Evolutionary conservation across 2,888 invertebrate species (phyloP).

Genomic region (Rhimphoctona megacephalus): DNA sequence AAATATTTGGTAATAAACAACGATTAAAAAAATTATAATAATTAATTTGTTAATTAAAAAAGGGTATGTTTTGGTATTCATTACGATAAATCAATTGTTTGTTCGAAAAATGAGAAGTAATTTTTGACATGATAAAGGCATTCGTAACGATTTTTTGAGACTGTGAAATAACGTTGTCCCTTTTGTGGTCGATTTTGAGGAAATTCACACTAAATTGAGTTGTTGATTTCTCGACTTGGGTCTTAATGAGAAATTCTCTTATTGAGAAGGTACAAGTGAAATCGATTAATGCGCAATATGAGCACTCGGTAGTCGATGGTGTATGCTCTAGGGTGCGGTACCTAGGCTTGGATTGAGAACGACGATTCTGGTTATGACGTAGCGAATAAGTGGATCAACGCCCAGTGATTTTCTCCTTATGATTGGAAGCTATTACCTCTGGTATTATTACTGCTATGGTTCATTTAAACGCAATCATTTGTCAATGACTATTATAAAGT

Average conservation of each 20-base stretch:
- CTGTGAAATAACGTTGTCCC: not conserved
- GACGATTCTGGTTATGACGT: constrained; percentile 63
- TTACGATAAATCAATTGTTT: not conserved
- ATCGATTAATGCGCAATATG: constrained; percentile 61
- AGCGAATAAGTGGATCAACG: constrained; percentile 25
- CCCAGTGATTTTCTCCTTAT: constrained; percentile 42
- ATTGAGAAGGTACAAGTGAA: constrained; percentile 38
- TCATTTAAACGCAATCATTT: constrained; percentile 8
- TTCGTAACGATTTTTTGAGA: not conserved
- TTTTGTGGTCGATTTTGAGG: constrained; percentile 20
- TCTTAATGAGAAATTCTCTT: constrained; percentile 53
- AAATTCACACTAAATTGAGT: constrained; percentile 49
- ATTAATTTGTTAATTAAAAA: not conserved
- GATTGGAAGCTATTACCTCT: constrained; percentile 28
- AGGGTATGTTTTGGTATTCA: too few relatives aligned
- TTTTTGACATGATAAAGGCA: not conserved
- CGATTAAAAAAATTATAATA: not conserved
- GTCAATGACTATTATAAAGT: not conserved
- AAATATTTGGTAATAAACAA: not conserved
- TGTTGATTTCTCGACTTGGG: constrained; percentile 46
- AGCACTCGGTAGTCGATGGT: constrained; percentile 52
- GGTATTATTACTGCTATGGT: not conserved
- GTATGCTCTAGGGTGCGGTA: constrained; percentile 52
- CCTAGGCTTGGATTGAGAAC: constrained; percentile 62
- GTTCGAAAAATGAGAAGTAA: not conserved